These are phyloP conservation scores for Caenorhabditis sp. DNA, from an alignment of 2,888 invertebrate genomes.

Conservation along the genomic window DNA sequence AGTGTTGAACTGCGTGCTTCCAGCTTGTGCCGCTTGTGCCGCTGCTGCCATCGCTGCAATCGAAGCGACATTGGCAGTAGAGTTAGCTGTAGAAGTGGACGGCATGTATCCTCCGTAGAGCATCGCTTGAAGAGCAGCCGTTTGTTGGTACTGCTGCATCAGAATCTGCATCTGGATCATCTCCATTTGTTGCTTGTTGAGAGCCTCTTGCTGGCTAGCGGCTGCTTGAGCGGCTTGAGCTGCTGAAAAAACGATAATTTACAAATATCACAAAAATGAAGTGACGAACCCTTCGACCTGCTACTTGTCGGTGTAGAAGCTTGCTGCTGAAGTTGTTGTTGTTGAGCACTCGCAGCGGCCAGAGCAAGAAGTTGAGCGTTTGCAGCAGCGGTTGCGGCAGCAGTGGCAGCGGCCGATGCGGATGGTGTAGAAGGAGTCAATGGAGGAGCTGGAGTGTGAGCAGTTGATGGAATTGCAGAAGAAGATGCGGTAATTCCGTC, in stretches of 20 bases:
- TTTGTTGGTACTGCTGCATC: slow-evolving; percentile 70
- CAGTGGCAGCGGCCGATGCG: slow-evolving; percentile 48
- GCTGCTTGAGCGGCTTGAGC: slow-evolving; percentile 29
- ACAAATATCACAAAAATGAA: too few relatives aligned
- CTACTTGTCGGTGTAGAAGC: slow-evolving; percentile 4
- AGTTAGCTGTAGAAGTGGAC: slow-evolving; percentile 25
- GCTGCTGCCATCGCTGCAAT: slow-evolving; percentile 37
- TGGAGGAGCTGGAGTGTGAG: slow-evolving; percentile 33
- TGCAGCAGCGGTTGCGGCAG: slow-evolving; percentile 49
- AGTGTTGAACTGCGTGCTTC: slow-evolving; percentile 27
- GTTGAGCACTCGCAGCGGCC: slow-evolving; percentile 32
- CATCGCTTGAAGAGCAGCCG: slow-evolving; percentile 46
- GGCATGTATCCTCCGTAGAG: slow-evolving; percentile 51
- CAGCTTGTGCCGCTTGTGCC: slow-evolving; percentile 20
- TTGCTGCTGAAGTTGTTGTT: slow-evolving; percentile 25
- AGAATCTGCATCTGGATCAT: slow-evolving; percentile 70
- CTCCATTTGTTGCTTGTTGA: slow-evolving; percentile 56
- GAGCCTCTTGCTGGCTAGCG: slow-evolving; percentile 24
- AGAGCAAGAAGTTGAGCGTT: slow-evolving; percentile 44
- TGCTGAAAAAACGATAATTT: slow-evolving; percentile 7
- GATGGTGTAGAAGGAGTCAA: slow-evolving; percentile 37
- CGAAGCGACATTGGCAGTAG: slow-evolving; percentile 24
- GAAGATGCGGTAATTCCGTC: slow-evolving; percentile 31
- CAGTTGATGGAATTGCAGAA: neutral
- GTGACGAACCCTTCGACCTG: slow-evolving; percentile 41